A percentile compares a stretch with the other conserved stretches of the same genome.
Conservation (phyloP, 2,888 invertebrate genomes). For the Notocelia uddmanniana region DNA sequence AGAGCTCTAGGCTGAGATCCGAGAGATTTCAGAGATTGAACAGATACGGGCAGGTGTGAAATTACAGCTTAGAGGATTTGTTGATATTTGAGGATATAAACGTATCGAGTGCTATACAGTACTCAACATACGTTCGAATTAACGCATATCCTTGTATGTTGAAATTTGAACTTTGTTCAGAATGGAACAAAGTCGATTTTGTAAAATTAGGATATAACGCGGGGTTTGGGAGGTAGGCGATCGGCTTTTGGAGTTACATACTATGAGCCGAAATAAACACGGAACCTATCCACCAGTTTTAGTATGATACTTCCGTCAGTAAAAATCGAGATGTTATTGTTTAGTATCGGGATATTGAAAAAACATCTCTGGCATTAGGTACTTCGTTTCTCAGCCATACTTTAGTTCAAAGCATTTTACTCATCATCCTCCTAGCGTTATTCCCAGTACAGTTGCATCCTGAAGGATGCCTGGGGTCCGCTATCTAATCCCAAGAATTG, state of each 20-base stretch:
- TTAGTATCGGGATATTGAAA: no score
- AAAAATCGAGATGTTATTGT: no score
- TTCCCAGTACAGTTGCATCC: no score
- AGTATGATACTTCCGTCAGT: no score
- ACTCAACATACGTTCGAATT: no score
- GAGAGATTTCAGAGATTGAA: constrained; percentile 27
- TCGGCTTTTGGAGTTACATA: not conserved
- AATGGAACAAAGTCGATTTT: not conserved
- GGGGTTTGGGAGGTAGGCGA: not conserved
- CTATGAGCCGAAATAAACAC: not conserved
- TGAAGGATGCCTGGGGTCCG: no score
- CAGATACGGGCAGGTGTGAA: constrained; percentile 34
- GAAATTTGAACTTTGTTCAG: not conserved
- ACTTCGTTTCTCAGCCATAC: no score
- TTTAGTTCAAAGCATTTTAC: no score
- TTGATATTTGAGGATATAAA: not conserved
- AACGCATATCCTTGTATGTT: not conserved
- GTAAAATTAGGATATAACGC: not conserved
- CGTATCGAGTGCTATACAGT: constrained; percentile 1
- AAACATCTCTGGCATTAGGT: no score
- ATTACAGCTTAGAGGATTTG: constrained; percentile 21
- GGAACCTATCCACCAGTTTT: not conserved
- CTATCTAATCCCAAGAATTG: no score
- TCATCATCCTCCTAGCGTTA: no score
- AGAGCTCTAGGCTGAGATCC: not conserved